Conservation (phyloP, 1,140 invertebrate genomes). For the Caenorhabditis briggsae region DNA sequence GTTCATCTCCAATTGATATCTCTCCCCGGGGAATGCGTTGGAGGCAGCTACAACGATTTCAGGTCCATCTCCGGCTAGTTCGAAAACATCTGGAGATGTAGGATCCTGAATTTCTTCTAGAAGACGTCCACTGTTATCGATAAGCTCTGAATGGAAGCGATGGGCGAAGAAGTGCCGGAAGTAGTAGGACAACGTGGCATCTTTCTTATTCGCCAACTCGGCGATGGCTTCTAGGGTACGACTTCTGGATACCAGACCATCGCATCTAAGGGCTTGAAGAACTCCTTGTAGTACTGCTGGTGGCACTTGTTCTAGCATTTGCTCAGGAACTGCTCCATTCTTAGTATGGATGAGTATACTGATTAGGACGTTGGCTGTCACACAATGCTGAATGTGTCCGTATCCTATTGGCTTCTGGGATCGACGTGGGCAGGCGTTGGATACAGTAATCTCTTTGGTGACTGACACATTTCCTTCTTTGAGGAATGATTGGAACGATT, state of each 20-base stretch:
- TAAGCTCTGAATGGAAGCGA: slow-evolving; percentile 66
- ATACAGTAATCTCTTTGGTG: slow-evolving; percentile 35
- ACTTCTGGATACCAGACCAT: slow-evolving; percentile 68
- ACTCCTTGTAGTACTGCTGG: slow-evolving; percentile 66
- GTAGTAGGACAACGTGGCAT: slow-evolving; percentile 66
- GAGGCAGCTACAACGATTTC: slow-evolving; percentile 43
- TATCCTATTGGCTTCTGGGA: slow-evolving; percentile 48
- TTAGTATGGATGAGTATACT: slow-evolving; percentile 44
- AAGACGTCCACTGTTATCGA: slow-evolving; percentile 59
- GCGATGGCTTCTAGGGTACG: slow-evolving; percentile 45
- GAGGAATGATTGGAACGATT: slow-evolving; percentile 64
- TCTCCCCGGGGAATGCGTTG: slow-evolving; percentile 11
- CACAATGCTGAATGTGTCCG: slow-evolving; percentile 65
- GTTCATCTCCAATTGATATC: slow-evolving; percentile 59
- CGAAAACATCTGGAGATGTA: background rate
- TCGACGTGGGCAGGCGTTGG: slow-evolving; percentile 57
- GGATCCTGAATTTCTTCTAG: slow-evolving; percentile 45
- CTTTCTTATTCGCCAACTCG: slow-evolving; percentile 58
- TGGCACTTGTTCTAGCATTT: slow-evolving; percentile 59
- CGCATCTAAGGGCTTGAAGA: slow-evolving; percentile 65
- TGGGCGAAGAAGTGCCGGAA: slow-evolving; percentile 74
- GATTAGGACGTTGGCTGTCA: slow-evolving; percentile 68
- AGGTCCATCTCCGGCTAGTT: slow-evolving; percentile 59
- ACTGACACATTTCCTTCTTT: slow-evolving; percentile 56
- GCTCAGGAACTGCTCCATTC: slow-evolving; percentile 13